Conservation (phyloP, 2,113 vertebrate species). For the Oostethus manadensis region DNA sequence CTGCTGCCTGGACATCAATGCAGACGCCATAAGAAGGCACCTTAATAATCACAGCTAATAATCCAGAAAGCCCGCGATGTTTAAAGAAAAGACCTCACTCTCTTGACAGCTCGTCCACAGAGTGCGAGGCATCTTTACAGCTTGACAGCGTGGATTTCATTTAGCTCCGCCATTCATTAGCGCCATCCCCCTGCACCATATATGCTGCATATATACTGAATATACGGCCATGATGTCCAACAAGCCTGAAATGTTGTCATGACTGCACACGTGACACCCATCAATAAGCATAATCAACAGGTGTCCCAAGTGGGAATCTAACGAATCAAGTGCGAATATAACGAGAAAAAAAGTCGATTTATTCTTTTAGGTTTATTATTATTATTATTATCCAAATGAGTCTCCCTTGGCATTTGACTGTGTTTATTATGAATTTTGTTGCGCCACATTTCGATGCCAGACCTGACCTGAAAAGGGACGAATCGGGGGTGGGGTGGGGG, state of each 20-base stretch:
- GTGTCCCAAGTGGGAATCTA: too few relatives aligned
- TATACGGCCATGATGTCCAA: constrained; percentile 10
- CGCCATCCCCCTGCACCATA: constrained; percentile 15
- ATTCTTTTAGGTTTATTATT: too few relatives aligned
- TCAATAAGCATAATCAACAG: constrained; percentile 46
- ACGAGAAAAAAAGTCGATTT: too few relatives aligned
- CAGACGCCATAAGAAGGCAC: constrained; percentile 7
- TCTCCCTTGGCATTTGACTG: too few relatives aligned
- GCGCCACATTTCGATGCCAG: too few relatives aligned
- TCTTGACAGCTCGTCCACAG: constrained; percentile 17
- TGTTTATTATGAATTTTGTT: too few relatives aligned
- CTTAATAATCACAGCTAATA: constrained; percentile 38
- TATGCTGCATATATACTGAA: neutral
- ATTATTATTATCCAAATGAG: too few relatives aligned
- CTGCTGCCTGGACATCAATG: constrained; percentile 22
- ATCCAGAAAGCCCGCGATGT: constrained; percentile 25
- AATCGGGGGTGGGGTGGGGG: too few relatives aligned
- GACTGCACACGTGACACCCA: constrained; percentile 20
- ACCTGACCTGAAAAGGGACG: too few relatives aligned
- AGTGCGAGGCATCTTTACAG: constrained; percentile 34
- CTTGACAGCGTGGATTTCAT: constrained; percentile 44
- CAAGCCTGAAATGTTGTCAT: constrained; percentile 40
- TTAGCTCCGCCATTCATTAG: constrained; percentile 29
- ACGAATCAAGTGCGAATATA: too few relatives aligned
- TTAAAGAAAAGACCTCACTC: constrained; percentile 20